A percentile compares a stretch with the other conserved stretches of the same genome.
These are phyloP conservation scores for Parus major DNA, from an alignment of 2,113 vertebrate species.

Conservation along the genomic window DNA sequence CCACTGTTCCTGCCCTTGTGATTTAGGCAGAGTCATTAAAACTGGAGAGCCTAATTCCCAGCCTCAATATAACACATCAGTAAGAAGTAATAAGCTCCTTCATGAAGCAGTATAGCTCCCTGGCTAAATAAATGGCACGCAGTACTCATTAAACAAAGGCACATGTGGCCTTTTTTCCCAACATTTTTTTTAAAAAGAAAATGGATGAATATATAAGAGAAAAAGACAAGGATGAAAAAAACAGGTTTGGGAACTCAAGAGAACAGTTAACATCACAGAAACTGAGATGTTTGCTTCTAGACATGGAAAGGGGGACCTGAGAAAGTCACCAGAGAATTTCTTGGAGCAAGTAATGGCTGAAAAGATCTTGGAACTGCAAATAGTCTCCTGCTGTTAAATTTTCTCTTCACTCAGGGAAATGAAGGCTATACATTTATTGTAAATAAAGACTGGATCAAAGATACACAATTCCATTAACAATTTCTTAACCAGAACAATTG, in stretches of 20 bases:
- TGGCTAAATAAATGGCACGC: constrained; percentile 13
- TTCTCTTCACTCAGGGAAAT: neutral
- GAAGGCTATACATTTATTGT: neutral
- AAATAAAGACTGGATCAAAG: constrained; percentile 6
- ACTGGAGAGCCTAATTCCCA: constrained; percentile 38
- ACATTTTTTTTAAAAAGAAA: neutral
- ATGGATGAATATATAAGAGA: neutral
- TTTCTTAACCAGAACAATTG: neutral
- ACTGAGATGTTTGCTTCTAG: neutral
- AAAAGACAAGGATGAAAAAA: neutral
- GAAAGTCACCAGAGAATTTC: neutral
- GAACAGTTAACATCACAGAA: neutral
- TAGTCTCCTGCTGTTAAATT: neutral
- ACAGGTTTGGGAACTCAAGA: neutral
- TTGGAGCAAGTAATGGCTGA: neutral
- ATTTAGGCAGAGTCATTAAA: constrained; percentile 28
- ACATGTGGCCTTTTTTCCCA: neutral
- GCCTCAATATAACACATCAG: neutral
- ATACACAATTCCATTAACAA: neutral
- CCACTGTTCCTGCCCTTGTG: constrained; percentile 5
- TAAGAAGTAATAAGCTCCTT: constrained; percentile 36
- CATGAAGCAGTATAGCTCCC: constrained; percentile 25
- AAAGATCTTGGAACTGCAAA: neutral
- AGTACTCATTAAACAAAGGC: constrained; percentile 42
- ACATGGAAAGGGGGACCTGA: neutral